Base-by-base conservation (phyloP, 92 coral and sea anemone genomes). In the Palythoa grandis region DNA sequence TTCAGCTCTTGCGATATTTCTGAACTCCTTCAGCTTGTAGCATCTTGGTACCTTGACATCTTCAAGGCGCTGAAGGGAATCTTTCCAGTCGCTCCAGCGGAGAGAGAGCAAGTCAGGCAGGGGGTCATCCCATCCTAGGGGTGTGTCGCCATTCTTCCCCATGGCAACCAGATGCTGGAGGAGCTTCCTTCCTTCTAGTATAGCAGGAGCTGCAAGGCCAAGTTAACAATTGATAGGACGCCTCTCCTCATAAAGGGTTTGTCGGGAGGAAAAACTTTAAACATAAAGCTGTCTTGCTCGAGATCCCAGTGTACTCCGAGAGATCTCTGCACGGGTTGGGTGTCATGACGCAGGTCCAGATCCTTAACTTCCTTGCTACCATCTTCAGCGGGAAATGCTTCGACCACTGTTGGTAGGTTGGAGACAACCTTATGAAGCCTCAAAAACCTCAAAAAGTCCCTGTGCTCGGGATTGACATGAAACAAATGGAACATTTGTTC, bases 401-500 rank as follows among this genome's bases (percentile, higher is more conserved):
- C 85, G 79, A 91, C 72, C 8, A 91, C 91, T 16, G 83, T 35
- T 22, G 82, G 77, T 1, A 86, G 54, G 78, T 88, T 91, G 22
- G 89, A 91, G 11, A 82, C 89, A 2, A 83, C 82, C 53, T 90
- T 87, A 75, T 90, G 93, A 2, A 89, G 86, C 47, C 86, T 76
- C 38, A 88, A 35, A 16, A 74, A 88, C 43, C 85, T 56, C 61
- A 78, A 11, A 60, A 69, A 60, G 43, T 89, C 92, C 9, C 92
- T 53, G 53, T 89, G 92, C 53, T 60, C 80, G 56, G 92, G 89
- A 56, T 89, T 77, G 13, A 89, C 89, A 53, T 85, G 88, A 72
- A 89, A 89, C 47, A 84, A 87, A 54, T 87, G 85, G 75, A 90
- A 90, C 93, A 90, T 82, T 25, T 90, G 88, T 58, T 90, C 88